These are phyloP conservation scores for Anarsia innoxiella DNA, from an alignment of 2,888 invertebrate genomes.

Conservation along the genomic window DNA sequence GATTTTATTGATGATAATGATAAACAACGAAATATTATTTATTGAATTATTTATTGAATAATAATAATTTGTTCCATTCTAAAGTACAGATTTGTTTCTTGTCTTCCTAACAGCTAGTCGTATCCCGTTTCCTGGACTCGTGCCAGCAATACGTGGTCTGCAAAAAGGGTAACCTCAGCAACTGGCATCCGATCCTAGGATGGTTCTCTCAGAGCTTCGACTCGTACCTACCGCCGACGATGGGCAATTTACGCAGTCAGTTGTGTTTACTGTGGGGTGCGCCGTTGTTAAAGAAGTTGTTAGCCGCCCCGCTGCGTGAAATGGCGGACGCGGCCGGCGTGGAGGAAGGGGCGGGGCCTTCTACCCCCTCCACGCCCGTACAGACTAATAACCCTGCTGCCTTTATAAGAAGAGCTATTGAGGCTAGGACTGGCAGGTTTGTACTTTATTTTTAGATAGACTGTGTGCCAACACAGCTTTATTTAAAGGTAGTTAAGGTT, in stretches of 20 bases:
- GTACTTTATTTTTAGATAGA: too few relatives aligned
- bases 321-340: constrained; percentile 65
- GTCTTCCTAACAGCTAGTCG: constrained; percentile 78
- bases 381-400: constrained; percentile 61
- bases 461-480: too few relatives aligned
- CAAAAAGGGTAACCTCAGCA: constrained; percentile 92
- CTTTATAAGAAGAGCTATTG: constrained; percentile 63
- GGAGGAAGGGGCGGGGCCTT: constrained; percentile 71
- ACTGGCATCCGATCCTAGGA: constrained; percentile 98
- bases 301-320: constrained; percentile 64
- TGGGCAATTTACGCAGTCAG: constrained; percentile 80
- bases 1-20: too few relatives aligned
- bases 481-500: too few relatives aligned
- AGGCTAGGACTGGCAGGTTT: constrained; percentile 75
- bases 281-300: constrained; percentile 52
- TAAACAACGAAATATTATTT: too few relatives aligned
- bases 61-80: too few relatives aligned
- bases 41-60: too few relatives aligned
- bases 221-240: constrained; percentile 80
- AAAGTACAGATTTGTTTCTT: not conserved
- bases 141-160: constrained; percentile 95
- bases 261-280: constrained; percentile 82
- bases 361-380: constrained; percentile 66
- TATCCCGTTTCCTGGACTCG: constrained; percentile 89
- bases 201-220: constrained; percentile 91